Conservation (phyloP, 2,797 vertebrate species). For the Falco columbarius region DNA sequence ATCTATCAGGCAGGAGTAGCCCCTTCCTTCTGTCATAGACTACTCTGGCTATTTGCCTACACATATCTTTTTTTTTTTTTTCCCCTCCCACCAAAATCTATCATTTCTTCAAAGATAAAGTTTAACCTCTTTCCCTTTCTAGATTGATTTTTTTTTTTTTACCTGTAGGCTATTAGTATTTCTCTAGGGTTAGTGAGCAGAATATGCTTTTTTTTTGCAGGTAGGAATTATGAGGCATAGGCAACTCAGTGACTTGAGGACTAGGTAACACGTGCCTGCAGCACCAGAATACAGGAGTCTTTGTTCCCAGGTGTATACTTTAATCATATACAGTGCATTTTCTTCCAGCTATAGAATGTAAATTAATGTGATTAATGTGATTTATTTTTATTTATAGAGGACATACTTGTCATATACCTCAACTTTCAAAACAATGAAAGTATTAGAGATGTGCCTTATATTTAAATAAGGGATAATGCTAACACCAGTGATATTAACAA, state of each 20-base stretch:
- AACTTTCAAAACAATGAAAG: background rate
- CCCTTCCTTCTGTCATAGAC: background rate
- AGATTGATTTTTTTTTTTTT: background rate
- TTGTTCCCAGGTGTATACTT: background rate
- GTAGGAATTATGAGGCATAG: background rate
- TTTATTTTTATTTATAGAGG: background rate
- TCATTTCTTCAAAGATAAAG: background rate
- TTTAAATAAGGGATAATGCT: background rate
- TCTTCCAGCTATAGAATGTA: background rate
- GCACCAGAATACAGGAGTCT: background rate
- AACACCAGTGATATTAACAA: background rate
- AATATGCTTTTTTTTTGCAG: background rate
- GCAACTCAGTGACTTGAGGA: background rate
- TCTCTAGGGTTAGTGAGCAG: background rate
- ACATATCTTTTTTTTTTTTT: background rate
- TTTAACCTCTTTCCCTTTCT: background rate
- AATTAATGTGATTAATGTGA: background rate
- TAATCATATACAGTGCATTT: background rate
- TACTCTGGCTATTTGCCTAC: background rate
- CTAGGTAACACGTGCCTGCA: background rate
- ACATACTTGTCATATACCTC: background rate
- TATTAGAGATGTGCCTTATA: background rate
- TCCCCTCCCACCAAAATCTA: background rate
- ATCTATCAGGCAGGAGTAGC: background rate
- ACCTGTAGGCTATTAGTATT: background rate